These are phyloP conservation scores for Hoplostethus mediterraneus DNA, from an alignment of 2,797 vertebrate species.

Conservation along the genomic window DNA sequence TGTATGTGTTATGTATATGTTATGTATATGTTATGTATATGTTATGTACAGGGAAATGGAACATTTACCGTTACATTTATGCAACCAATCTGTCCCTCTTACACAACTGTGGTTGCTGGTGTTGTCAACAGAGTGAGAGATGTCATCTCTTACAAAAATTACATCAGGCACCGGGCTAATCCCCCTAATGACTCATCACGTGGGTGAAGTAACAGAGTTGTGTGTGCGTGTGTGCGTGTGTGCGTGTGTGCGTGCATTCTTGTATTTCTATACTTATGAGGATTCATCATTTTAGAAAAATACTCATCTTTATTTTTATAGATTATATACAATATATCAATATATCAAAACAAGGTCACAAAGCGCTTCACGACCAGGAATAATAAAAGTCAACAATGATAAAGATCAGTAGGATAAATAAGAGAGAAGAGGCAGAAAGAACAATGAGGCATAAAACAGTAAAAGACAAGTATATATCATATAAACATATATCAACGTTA, in stretches of 20 bases:
- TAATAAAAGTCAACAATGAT: too few relatives aligned
- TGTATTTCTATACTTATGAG: neutral
- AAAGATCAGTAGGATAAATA: too few relatives aligned
- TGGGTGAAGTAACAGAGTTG: neutral
- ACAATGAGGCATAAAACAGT: too few relatives aligned
- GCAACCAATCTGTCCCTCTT: constrained; percentile 5
- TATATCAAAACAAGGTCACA: too few relatives aligned
- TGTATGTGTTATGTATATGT: neutral
- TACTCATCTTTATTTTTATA: too few relatives aligned
- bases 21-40: neutral
- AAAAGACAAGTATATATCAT: too few relatives aligned
- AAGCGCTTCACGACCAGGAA: too few relatives aligned
- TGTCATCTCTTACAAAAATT: constrained; percentile 21
- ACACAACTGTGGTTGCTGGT: constrained; percentile 6
- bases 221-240: constrained; percentile 2
- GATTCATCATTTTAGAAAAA: too few relatives aligned
- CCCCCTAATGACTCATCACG: constrained; percentile 6
- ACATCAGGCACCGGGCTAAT: constrained; percentile 17
- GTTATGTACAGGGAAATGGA: too few relatives aligned
- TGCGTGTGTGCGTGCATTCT: neutral
- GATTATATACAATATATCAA: too few relatives aligned
- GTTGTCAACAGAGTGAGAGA: constrained; percentile 8
- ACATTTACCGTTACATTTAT: neutral
- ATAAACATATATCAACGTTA: too few relatives aligned
- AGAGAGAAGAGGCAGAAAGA: too few relatives aligned